Evolutionary conservation across 2,113 vertebrate species (phyloP).

Genomic region (Pelobates fuscus): DNA sequence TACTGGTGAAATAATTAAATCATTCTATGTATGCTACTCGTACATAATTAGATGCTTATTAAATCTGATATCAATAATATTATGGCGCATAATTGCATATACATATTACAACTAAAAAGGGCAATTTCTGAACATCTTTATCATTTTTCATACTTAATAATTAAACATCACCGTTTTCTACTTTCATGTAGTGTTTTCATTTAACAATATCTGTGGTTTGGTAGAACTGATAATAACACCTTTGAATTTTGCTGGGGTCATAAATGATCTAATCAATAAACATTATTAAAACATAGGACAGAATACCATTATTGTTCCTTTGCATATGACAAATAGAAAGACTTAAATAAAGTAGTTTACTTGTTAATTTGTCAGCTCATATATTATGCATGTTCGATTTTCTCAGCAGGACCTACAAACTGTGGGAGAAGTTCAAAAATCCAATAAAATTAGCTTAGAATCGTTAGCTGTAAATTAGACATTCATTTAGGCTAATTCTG

Average conservation of each 20-base stretch:
- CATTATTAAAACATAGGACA: conserved; percentile 68
- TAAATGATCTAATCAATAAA: conserved; percentile 68
- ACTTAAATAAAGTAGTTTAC: conserved; percentile 71
- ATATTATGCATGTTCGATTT: conserved; percentile 68
- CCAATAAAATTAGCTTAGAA: conserved; percentile 68
- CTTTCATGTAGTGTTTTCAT: conserved; percentile 58
- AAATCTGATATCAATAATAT: too few relatives aligned
- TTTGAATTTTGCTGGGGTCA: conserved; percentile 52
- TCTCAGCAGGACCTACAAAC: conserved; percentile 58
- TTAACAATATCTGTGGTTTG: conserved; percentile 54
- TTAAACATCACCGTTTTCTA: conserved; percentile 48
- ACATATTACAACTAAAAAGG: too few relatives aligned
- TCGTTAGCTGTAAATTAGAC: conserved; percentile 64
- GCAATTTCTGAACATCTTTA: too few relatives aligned
- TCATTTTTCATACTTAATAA: conserved; percentile 47
- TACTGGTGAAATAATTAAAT: too few relatives aligned
- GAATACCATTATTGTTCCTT: conserved; percentile 61
- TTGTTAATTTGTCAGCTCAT: conserved; percentile 70
- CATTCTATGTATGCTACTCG: too few relatives aligned
- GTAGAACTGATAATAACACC: conserved; percentile 58
- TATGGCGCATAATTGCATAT: too few relatives aligned
- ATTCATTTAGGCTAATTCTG: conserved; percentile 67
- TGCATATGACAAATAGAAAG: conserved; percentile 71
- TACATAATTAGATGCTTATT: too few relatives aligned
- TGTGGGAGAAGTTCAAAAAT: conserved; percentile 64